Conservation (phyloP, 2,888 invertebrate genomes). For the Baccha elongata region DNA sequence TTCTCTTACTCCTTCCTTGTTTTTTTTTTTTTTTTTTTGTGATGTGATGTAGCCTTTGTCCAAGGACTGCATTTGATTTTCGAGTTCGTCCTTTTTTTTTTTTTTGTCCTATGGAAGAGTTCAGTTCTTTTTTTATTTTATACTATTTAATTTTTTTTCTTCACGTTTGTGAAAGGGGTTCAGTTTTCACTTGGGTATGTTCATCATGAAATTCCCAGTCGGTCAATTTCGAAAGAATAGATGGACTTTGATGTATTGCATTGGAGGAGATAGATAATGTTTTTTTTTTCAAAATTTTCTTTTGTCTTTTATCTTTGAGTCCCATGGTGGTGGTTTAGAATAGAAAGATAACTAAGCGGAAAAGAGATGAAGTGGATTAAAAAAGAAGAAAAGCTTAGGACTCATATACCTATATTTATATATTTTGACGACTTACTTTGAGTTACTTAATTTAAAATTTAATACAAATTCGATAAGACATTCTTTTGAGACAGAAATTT, state of each 20-base stretch:
- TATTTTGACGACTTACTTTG: too few species aligned
- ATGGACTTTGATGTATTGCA: constrained; percentile 74
- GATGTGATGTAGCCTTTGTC: constrained; percentile 61
- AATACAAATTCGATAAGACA: too few species aligned
- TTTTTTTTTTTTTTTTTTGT: constrained; percentile 20
- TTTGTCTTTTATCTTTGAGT: constrained; percentile 21
- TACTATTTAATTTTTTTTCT: constrained; percentile 38
- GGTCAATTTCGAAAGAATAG: constrained; percentile 73
- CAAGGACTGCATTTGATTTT: constrained; percentile 72
- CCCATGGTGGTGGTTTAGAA: constrained; percentile 10
- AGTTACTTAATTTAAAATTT: too few species aligned
- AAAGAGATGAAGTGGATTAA: not conserved
- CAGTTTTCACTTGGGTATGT: constrained; percentile 70
- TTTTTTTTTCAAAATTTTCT: constrained; percentile 12
- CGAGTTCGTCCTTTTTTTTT: constrained; percentile 20
- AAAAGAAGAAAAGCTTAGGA: not conserved
- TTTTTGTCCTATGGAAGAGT: constrained; percentile 23
- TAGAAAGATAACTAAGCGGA: not conserved
- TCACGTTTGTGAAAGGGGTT: constrained; percentile 49
- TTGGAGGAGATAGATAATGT: constrained; percentile 29
- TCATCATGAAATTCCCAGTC: constrained; percentile 74
- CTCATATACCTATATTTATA: too few species aligned
- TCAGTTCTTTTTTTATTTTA: constrained; percentile 11
- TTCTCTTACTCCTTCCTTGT: constrained; percentile 14
- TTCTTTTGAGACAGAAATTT: too few species aligned